These are phyloP conservation scores for Cheilosia pagana DNA, from an alignment of 2,888 invertebrate species.

Conservation along the genomic window DNA sequence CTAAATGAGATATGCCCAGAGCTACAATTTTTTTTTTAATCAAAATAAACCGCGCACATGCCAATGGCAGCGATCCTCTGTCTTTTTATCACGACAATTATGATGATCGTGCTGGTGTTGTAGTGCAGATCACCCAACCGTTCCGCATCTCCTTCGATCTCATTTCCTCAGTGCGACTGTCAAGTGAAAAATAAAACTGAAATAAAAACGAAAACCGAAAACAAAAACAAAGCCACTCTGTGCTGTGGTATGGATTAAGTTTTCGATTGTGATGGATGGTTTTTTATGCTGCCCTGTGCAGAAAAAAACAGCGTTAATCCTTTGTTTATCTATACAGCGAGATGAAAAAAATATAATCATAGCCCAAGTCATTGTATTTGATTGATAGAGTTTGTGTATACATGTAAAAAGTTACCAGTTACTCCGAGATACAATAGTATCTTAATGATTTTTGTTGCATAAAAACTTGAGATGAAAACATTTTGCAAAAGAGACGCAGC, in stretches of 20 bases:
- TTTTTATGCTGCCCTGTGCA: conserved; percentile 10
- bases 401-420: not conserved
- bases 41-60: conserved; percentile 57
- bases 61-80: conserved; percentile 58
- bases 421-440: conserved; percentile 4
- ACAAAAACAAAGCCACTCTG: not conserved
- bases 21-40: conserved; percentile 1
- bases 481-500: conserved; percentile 5
- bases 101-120: conserved; percentile 37
- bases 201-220: not conserved
- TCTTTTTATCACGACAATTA: conserved; percentile 37
- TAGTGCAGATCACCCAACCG: conserved; percentile 48
- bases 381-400: conserved; percentile 5
- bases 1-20: not conserved
- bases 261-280: conserved; percentile 8
- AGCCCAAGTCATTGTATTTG: conserved; percentile 11
- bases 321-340: conserved; percentile 25
- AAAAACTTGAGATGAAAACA: conserved; percentile 1
- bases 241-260: conserved; percentile 1
- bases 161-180: conserved; percentile 11
- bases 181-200: conserved; percentile 11
- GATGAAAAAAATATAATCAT: not conserved
- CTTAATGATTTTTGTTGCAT: not conserved
- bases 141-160: conserved; percentile 7
- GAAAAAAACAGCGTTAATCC: conserved; percentile 12